Evolutionary conservation across 2,888 invertebrate species (phyloP).

Genomic region (Calliphora vomitoria): DNA sequence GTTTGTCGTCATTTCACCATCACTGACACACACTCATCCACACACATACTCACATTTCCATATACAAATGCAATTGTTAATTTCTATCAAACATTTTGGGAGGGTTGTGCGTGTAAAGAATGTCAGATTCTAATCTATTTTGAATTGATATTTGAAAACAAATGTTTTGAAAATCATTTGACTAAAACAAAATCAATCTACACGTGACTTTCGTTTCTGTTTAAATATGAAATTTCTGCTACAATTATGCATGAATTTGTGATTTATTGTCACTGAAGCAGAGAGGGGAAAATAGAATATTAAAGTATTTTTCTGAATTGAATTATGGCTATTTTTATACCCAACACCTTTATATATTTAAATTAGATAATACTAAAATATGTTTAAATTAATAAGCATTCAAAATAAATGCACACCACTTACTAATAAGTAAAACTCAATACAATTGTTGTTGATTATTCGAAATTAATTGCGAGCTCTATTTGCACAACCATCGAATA

Average conservation of each 20-base stretch:
- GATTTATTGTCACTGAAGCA: slow-evolving; percentile 3
- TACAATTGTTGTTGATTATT: no score
- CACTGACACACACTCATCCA: background rate
- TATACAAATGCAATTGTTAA: slow-evolving; percentile 34
- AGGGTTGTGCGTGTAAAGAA: slow-evolving; percentile 17
- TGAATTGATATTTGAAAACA: slow-evolving; percentile 68
- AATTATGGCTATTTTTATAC: no score
- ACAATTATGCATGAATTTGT: slow-evolving; percentile 27
- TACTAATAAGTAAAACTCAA: no score
- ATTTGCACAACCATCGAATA: no score
- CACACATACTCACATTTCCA: background rate
- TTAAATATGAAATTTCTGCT: slow-evolving; percentile 9
- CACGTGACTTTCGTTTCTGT: slow-evolving; percentile 53
- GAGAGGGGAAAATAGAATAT: background rate
- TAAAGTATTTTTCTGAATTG: no score
- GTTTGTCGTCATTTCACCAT: slow-evolving; percentile 17
- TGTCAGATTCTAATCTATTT: slow-evolving; percentile 61
- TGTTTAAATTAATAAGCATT: no score
- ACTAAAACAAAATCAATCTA: slow-evolving; percentile 43
- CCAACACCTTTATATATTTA: no score
- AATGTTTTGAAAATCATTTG: slow-evolving; percentile 50
- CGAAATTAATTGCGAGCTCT: no score
- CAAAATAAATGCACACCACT: no score
- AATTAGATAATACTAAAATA: no score
- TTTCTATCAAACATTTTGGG: slow-evolving; percentile 22